Evolutionary conservation across 1,140 invertebrate genomes (phyloP).

Genomic region (Cephus cinctus): DNA sequence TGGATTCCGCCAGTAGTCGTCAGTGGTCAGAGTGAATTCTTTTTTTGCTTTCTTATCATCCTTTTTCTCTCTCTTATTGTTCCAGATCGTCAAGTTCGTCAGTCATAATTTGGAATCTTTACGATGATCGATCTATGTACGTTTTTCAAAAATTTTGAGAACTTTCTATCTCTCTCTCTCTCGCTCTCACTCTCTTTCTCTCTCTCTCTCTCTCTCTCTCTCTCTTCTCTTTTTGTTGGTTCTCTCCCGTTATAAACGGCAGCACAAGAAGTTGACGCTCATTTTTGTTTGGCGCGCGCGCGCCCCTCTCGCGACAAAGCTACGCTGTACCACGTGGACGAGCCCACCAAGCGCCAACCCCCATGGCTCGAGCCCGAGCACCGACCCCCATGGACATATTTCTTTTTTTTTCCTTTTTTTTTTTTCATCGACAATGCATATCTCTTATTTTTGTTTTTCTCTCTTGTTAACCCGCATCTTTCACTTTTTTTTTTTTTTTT

Average conservation of each 20-base stretch:
- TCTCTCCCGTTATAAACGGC: conserved; percentile 33
- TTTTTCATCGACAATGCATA: too few species aligned
- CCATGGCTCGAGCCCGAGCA: too few species aligned
- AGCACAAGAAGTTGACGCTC: conserved; percentile 91
- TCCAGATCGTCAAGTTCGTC: conserved; percentile 3
- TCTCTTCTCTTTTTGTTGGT: conserved; percentile 15
- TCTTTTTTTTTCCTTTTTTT: conserved; percentile 12
- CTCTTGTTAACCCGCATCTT: too few species aligned
- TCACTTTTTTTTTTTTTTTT: too few species aligned
- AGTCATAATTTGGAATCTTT: too few species aligned
- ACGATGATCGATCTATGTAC: too few species aligned
- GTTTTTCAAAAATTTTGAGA: too few species aligned
- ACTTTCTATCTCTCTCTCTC: conserved; percentile 8
- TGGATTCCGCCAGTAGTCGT: too few species aligned
- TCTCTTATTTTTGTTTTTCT: too few species aligned
- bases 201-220: conserved; percentile 22
- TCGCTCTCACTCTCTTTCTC: conserved; percentile 6
- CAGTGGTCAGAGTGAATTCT: too few species aligned
- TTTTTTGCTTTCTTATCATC: conserved; percentile 4
- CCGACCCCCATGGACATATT: conserved; percentile 21
- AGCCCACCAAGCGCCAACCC: too few species aligned
- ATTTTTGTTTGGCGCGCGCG: conserved; percentile 79
- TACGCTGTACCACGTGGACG: too few species aligned
- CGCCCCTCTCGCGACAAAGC: conserved; percentile 23
- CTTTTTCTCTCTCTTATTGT: conserved; percentile 1